Percentiles rank a stretch among this genome's conserved stretches.
Conservation (phyloP, 92 coral and sea anemone species). For the Porites lobata region DNA sequence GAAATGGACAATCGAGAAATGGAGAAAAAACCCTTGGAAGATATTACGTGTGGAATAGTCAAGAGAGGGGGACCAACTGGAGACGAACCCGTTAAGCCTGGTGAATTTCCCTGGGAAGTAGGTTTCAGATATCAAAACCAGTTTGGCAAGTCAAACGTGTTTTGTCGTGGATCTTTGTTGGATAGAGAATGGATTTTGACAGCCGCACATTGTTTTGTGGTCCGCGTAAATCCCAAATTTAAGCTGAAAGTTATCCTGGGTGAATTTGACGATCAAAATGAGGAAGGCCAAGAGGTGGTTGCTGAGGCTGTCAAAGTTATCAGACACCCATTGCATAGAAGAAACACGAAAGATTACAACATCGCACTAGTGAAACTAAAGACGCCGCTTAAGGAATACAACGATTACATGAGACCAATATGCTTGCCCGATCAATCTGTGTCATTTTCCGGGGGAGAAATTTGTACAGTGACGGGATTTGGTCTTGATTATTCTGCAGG, state of each 20-base stretch:
- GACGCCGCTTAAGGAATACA: conserved; percentile 51
- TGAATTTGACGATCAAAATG: conserved; percentile 46
- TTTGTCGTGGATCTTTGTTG: conserved; percentile 72
- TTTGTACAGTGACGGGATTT: conserved; percentile 66
- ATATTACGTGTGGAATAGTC: conserved; percentile 47
- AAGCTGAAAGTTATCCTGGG: conserved; percentile 51
- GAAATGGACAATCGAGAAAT: conserved; percentile 33
- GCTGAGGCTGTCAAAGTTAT: conserved; percentile 52
- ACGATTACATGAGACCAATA: conserved; percentile 55
- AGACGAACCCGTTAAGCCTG: conserved; percentile 40
- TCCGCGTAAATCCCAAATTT: conserved; percentile 34
- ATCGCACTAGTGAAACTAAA: conserved; percentile 60
- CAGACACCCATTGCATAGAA: conserved; percentile 39
- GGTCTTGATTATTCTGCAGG: conserved; percentile 20
- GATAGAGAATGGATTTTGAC: conserved; percentile 68
- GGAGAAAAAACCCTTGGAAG: conserved; percentile 27
- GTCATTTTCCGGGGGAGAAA: conserved; percentile 37
- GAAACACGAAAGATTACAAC: conserved; percentile 49
- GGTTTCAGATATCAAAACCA: conserved; percentile 35
- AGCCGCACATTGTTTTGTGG: conserved; percentile 69
- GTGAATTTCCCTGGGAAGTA: conserved; percentile 50
- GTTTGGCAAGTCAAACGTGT: conserved; percentile 44
- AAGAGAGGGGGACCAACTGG: conserved; percentile 34
- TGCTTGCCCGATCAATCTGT: conserved; percentile 58
- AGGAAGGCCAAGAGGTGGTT: conserved; percentile 54